Evolutionary conservation across 2,888 invertebrate species (phyloP).

Genomic region (Calephelis perditalis): DNA sequence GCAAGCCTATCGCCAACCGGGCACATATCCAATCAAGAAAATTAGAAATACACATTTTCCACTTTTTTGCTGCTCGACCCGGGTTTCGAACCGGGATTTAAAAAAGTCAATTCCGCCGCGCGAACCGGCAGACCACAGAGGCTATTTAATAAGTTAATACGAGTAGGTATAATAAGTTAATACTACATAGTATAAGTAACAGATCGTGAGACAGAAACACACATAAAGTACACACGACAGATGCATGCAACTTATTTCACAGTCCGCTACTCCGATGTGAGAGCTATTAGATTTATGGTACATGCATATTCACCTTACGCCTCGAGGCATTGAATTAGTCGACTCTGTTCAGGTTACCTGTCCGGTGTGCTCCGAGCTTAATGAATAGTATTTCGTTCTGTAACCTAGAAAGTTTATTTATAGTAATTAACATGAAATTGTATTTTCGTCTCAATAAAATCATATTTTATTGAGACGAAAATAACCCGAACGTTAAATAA

Average conservation of each 20-base stretch:
- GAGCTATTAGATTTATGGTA: conserved; percentile 17
- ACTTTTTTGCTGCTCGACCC: too few relatives aligned
- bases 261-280: conserved; percentile 3
- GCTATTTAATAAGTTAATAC: too few relatives aligned
- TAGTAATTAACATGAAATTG: neutral
- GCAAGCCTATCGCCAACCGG: too few relatives aligned
- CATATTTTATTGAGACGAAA: too few relatives aligned
- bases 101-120: too few relatives aligned
- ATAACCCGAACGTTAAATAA: too few relatives aligned
- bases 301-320: conserved; percentile 16
- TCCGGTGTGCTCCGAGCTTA: conserved; percentile 8
- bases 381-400: conserved; percentile 3
- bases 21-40: too few relatives aligned
- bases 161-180: too few relatives aligned
- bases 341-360: conserved; percentile 9
- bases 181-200: neutral
- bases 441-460: too few relatives aligned
- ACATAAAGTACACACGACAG: conserved; percentile 5
- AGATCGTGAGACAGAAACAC: conserved; percentile 1
- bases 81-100: too few relatives aligned
- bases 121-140: too few relatives aligned
- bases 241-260: conserved; percentile 10
- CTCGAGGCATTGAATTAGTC: conserved; percentile 9
- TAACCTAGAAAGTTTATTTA: conserved; percentile 12
- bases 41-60: too few relatives aligned